Conservation (phyloP, 2,797 vertebrate species). For the Tadarida brasiliensis region DNA sequence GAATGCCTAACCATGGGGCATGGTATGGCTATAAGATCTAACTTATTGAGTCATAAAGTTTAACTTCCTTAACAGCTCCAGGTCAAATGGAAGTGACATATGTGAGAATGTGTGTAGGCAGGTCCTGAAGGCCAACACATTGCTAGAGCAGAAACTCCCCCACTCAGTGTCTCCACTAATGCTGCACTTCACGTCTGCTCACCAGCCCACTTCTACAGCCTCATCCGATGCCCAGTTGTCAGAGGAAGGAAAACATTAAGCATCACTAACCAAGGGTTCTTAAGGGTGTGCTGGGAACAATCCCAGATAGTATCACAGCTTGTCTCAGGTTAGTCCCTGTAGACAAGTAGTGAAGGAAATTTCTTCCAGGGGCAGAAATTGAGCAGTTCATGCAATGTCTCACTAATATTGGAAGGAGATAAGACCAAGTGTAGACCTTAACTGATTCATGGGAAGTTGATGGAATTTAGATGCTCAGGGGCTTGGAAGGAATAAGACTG, state of each 20-base stretch:
- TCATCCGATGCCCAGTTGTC: neutral
- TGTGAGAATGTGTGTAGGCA: neutral
- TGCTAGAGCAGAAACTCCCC: neutral
- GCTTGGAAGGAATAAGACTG: neutral
- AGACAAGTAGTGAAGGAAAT: neutral
- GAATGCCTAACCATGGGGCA: neutral
- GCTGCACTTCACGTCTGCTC: neutral
- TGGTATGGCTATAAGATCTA: neutral
- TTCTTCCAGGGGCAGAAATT: neutral
- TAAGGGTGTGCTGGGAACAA: too few species aligned
- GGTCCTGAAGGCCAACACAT: neutral
- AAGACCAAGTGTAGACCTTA: neutral
- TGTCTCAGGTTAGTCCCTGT: too few species aligned
- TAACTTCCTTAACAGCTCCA: neutral
- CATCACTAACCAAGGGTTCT: neutral
- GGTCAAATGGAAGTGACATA: neutral
- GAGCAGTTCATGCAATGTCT: neutral
- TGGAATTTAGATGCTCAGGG: neutral
- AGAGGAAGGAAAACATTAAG: neutral
- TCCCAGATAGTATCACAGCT: too few species aligned
- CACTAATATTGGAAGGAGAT: neutral
- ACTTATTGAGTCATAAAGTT: neutral
- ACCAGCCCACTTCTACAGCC: neutral
- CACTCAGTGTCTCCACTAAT: too few species aligned
- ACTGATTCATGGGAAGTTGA: neutral